Evolutionary conservation across 2,113 vertebrate genomes (phyloP), one percentile per base, ranked within the genome.

Genomic region (Pycnonotus jocosus): DNA sequence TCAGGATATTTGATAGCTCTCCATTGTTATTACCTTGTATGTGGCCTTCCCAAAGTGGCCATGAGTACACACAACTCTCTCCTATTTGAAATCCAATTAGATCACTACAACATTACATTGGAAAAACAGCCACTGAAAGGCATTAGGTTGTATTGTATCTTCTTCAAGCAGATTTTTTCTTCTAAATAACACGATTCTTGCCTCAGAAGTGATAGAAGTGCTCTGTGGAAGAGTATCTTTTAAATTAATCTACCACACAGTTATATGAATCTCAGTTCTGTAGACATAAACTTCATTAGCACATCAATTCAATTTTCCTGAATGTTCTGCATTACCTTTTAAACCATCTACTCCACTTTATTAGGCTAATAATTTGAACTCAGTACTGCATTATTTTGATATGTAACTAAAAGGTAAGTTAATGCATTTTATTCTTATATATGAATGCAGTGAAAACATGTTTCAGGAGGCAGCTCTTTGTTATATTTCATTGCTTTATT

Each of bases 41-140:
- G 64, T 95, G 81, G 90, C 78, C 78, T 94, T 90, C 81, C 68
- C 93, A 58, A 92, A 95, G 80, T 64, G 51, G 47, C 87, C 91
- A 54, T 47, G 47, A 88, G 84, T 50, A 88, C 33, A 94, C 77
- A 86, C 92, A 88, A 81, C 57, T 81, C 86, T 81, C 81, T 86
- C 84, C 73, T 53, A 91, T 27, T 50, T 4, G 2, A 94, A 95
- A 89, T 77, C 44, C n/a, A 76, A 77, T 81, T 91, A 73, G 68
- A 95, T 91, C 86, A 90, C 86, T 94, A 95, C 69, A 97, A 86
- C 31, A 50, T 22, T n/a, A 35, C 42, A 62, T n/a, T 82, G 91
- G 57, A 95, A 91, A 66, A 95, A 94, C 10, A 45, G 45, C 37
- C 74, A 95, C 53, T 72, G 79, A 93, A 97, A 95, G 93, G 79